Conservation (phyloP, 2,797 vertebrate genomes). For the Typhlichthys eigenmanni region DNA sequence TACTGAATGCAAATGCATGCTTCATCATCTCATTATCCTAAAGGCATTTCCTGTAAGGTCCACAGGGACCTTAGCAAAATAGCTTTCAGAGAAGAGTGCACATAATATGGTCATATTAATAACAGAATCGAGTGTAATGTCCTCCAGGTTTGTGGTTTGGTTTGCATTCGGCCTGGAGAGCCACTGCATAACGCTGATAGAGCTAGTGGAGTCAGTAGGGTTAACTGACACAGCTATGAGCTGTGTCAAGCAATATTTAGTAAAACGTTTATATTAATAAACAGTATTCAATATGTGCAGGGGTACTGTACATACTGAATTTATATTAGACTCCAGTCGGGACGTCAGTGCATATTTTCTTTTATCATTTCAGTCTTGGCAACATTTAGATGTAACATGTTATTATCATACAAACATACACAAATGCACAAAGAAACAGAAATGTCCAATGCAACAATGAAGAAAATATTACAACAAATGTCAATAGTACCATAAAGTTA, state of each 20-base stretch:
- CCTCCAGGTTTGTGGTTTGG: too few relatives aligned
- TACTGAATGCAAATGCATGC: too few relatives aligned
- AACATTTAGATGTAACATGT: conserved; percentile 40
- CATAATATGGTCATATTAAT: too few relatives aligned
- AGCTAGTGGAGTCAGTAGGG: conserved; percentile 36
- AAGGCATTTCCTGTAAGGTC: too few relatives aligned
- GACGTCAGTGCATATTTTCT: conserved; percentile 48
- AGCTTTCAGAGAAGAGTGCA: too few relatives aligned
- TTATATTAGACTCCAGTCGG: conserved; percentile 13
- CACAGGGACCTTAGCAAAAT: too few relatives aligned
- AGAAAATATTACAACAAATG: conserved; percentile 30
- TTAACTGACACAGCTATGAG: conserved; percentile 53
- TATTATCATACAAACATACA: conserved; percentile 37
- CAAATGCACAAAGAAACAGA: conserved; percentile 29
- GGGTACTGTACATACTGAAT: conserved; percentile 3
- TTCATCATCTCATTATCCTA: too few relatives aligned
- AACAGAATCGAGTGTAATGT: too few relatives aligned
- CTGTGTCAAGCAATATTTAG: too few relatives aligned
- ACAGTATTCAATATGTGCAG: conserved; percentile 15
- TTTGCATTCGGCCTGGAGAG: too few relatives aligned
- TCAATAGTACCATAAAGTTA: conserved; percentile 44
- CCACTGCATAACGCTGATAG: conserved; percentile 16
- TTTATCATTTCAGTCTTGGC: conserved; percentile 55
- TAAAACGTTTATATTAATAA: background rate
- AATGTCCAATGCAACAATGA: conserved; percentile 43